Percentiles rank a stretch among this genome's conserved stretches.
These are phyloP conservation scores for Sycophila sp. DNA, from an alignment of 1,140 invertebrate genomes.

Conservation along the genomic window DNA sequence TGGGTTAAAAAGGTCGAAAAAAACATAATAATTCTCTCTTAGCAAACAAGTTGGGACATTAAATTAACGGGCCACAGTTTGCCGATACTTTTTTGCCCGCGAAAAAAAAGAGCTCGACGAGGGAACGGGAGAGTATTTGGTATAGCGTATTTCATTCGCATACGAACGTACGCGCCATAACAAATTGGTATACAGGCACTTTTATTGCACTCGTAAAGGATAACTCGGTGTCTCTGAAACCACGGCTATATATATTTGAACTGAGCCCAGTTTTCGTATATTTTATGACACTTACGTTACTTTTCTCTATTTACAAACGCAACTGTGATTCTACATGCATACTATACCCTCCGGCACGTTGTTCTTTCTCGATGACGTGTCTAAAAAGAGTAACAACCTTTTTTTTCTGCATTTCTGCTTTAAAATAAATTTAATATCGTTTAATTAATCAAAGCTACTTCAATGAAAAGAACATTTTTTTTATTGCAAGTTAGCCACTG, in stretches of 20 bases:
- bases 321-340: neutral
- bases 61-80: neutral
- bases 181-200: conserved; percentile 44
- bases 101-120: neutral
- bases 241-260: conserved; percentile 4
- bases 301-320: conserved; percentile 43
- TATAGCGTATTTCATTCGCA: conserved; percentile 37
- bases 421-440: no score
- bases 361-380: no score
- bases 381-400: no score
- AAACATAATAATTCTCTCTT: neutral
- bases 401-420: no score
- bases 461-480: no score
- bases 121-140: neutral
- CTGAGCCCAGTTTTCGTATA: conserved; percentile 42
- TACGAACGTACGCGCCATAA: conserved; percentile 36
- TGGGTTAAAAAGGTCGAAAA: neutral
- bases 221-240: conserved; percentile 40
- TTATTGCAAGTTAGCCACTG: no score
- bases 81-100: neutral
- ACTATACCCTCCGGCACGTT: neutral
- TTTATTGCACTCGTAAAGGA: conserved; percentile 51
- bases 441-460: no score
- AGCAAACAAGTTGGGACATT: neutral
- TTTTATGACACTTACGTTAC: conserved; percentile 45